Conservation (phyloP, 2,797 vertebrate genomes). For the Xiphophorus birchmanni region DNA sequence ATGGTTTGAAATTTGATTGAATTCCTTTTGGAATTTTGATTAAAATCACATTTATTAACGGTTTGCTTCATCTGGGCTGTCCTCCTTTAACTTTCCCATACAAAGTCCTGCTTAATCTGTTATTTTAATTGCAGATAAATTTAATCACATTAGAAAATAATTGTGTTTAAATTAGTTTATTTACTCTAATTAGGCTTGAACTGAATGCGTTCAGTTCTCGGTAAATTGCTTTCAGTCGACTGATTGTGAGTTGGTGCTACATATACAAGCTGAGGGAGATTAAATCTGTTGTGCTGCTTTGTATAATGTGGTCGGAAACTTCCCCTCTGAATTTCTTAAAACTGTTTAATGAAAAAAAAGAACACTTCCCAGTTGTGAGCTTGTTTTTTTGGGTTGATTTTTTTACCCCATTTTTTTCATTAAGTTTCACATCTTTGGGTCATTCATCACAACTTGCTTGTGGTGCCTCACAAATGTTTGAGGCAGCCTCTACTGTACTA, state of each 20-base stretch:
- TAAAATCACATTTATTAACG: neutral
- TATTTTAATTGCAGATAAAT: neutral
- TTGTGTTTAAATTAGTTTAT: neutral
- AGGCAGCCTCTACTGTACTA: neutral
- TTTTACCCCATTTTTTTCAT: too few relatives aligned
- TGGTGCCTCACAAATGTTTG: neutral
- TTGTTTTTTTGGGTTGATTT: neutral
- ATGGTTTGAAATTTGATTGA: neutral
- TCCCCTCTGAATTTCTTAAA: neutral
- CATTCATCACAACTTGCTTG: neutral
- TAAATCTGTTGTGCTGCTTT: too few relatives aligned
- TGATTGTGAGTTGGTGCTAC: neutral
- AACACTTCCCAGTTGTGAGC: neutral
- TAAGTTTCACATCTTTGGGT: neutral
- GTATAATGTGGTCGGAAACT: neutral
- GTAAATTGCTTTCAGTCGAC: neutral
- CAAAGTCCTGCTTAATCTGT: neutral
- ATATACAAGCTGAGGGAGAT: neutral
- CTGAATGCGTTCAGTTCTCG: neutral
- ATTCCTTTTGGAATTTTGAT: neutral
- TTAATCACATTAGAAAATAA: slow-evolving; percentile 1
- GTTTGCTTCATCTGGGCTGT: neutral
- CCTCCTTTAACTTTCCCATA: neutral
- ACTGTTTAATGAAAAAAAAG: neutral
- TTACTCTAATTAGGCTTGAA: neutral